Conservation (phyloP, 2,888 invertebrate species). For the Neoscelio sp. region DNA sequence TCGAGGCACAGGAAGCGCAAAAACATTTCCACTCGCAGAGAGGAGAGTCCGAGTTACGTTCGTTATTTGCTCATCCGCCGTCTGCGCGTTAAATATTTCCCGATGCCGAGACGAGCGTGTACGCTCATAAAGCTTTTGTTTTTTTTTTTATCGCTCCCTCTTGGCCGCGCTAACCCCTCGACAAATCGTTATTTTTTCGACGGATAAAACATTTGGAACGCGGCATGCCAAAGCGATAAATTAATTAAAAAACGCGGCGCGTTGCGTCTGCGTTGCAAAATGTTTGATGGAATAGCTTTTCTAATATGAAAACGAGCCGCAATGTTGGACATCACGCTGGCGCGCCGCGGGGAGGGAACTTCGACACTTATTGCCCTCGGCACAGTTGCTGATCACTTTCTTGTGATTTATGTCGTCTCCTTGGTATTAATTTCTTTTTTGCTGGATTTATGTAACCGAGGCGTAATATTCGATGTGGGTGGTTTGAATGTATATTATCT, state of each 20-base stretch:
- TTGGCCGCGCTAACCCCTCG: conserved; percentile 24
- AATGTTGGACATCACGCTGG: conserved; percentile 44
- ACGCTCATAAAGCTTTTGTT: conserved; percentile 28
- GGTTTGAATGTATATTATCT: background rate
- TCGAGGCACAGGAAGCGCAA: conserved; percentile 17
- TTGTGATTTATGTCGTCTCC: conserved; percentile 52
- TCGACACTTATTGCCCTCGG: conserved; percentile 60
- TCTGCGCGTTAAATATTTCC: conserved; percentile 69
- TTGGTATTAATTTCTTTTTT: conserved; percentile 56
- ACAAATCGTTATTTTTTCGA: conserved; percentile 70
- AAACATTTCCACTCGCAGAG: conserved; percentile 29
- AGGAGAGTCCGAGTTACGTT: conserved; percentile 13
- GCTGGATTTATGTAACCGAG: conserved; percentile 38
- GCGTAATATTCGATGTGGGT: conserved; percentile 22
- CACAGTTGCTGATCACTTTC: conserved; percentile 59
- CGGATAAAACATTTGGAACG: conserved; percentile 66
- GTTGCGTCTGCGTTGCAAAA: conserved; percentile 11
- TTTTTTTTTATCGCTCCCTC: conserved; percentile 11
- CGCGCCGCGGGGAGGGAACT: conserved; percentile 15
- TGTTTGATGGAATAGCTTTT: conserved; percentile 53
- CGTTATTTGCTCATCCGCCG: conserved; percentile 46
- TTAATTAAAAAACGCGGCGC: conserved; percentile 48
- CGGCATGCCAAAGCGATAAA: conserved; percentile 53
- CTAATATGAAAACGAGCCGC: conserved; percentile 51
- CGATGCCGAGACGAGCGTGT: conserved; percentile 35